A percentile compares a stretch with the other conserved stretches of the same genome.
These are phyloP conservation scores for Psittacus erithacus DNA, from an alignment of 2,113 vertebrate species.

Conservation along the genomic window DNA sequence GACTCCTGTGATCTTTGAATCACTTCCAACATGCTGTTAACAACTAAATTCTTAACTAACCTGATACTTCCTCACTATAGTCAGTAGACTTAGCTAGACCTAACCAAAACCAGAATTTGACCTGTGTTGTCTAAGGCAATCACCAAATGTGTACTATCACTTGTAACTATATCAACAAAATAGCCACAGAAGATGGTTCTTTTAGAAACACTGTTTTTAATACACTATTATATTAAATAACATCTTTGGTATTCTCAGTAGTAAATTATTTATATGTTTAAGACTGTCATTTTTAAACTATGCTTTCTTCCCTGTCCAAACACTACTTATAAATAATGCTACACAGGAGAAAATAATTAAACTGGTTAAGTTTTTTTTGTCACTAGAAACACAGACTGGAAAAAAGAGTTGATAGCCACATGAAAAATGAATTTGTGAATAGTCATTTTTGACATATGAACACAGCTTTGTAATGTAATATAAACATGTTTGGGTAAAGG, in stretches of 20 bases:
- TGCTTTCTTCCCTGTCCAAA: constrained; percentile 53
- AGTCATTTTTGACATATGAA: constrained; percentile 25
- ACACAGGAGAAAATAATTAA: constrained; percentile 58
- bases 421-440: constrained; percentile 33
- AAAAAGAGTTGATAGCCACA: background rate
- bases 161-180: constrained; percentile 40
- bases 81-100: background rate
- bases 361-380: background rate
- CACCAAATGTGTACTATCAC: constrained; percentile 32
- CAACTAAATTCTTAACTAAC: constrained; percentile 29
- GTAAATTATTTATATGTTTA: constrained; percentile 60
- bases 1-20: constrained; percentile 50
- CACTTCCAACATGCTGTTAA: constrained; percentile 41
- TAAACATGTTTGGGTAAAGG: constrained; percentile 39
- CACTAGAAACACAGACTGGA: background rate
- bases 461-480: constrained; percentile 10
- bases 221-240: constrained; percentile 39
- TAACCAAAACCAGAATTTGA: constrained; percentile 21
- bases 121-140: background rate
- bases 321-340: constrained; percentile 35
- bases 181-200: background rate
- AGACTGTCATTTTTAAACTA: constrained; percentile 53
- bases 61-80: background rate
- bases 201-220: background rate
- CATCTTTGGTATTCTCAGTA: constrained; percentile 39